Evolutionary conservation across 2,113 vertebrate species (phyloP).

Genomic region (Saguinus midas): DNA sequence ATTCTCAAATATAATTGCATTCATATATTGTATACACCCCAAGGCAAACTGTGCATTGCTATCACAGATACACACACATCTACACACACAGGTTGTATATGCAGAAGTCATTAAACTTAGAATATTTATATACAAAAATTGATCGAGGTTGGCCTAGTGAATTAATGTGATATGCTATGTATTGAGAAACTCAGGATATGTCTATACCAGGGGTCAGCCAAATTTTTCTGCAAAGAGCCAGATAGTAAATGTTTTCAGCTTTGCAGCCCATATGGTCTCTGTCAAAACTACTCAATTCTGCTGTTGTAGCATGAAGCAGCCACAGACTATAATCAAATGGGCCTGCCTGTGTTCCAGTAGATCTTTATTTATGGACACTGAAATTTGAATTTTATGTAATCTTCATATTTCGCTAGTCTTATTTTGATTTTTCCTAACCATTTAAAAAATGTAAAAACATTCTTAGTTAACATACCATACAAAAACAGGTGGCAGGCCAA

Average conservation of each 20-base stretch:
- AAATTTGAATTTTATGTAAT: neutral
- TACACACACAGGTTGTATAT: neutral
- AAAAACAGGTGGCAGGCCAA: neutral
- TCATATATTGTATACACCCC: neutral
- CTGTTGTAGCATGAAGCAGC: neutral
- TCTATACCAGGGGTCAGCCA: neutral
- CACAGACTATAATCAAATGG: neutral
- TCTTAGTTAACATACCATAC: neutral
- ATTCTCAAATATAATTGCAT: neutral
- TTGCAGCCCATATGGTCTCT: neutral
- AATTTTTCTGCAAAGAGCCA: neutral
- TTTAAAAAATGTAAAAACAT: neutral
- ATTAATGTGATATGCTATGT: rapidly evolving
- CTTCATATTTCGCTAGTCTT: neutral
- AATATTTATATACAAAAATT: neutral
- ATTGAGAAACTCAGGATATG: neutral
- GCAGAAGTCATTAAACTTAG: neutral
- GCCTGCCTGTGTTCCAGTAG: neutral
- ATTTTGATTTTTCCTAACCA: neutral
- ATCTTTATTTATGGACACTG: slow-evolving; percentile 13
- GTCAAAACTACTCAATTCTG: neutral
- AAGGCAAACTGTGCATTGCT: neutral
- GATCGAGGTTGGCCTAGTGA: neutral
- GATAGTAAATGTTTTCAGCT: neutral
- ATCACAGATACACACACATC: neutral